A percentile compares a stretch with the other conserved stretches of the same genome.
Evolutionary conservation across 2,113 vertebrate species (phyloP).

Genomic region (Stictonetta naevosa): DNA sequence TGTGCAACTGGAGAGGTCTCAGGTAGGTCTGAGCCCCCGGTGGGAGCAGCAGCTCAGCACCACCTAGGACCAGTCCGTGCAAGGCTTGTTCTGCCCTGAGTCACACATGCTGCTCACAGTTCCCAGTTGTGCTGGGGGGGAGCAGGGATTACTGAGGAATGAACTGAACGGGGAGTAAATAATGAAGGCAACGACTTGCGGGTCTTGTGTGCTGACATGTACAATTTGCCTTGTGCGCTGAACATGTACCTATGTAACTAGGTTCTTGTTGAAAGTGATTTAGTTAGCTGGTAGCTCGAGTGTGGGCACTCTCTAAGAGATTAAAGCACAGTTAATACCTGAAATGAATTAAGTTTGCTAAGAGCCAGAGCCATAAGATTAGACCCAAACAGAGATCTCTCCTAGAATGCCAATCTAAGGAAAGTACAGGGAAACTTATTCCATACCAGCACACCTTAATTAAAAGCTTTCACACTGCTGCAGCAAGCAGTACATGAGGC

Average conservation of each 20-base stretch:
- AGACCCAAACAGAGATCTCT: neutral
- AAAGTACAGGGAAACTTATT: neutral
- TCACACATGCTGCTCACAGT: no score
- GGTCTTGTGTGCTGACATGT: rapidly evolving
- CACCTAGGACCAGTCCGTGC: neutral
- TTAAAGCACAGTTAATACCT: neutral
- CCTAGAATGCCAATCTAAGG: neutral
- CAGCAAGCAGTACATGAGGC: neutral
- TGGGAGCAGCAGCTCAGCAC: neutral
- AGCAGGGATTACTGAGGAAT: neutral
- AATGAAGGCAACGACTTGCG: neutral
- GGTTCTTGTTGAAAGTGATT: neutral
- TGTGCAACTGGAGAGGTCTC: neutral
- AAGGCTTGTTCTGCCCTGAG: neutral
- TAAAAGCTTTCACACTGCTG: neutral
- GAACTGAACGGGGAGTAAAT: neutral
- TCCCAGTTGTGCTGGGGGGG: neutral
- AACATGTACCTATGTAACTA: neutral
- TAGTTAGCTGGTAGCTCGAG: neutral
- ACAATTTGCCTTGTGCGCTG: neutral
- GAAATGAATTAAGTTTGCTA: neutral
- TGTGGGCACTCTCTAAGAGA: neutral
- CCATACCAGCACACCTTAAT: neutral
- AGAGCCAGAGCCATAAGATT: neutral
- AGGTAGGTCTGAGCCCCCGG: neutral